phyloP scores from a whole-genome alignment of 2,113 vertebrate species.

The Loxodonta africana region DNA sequence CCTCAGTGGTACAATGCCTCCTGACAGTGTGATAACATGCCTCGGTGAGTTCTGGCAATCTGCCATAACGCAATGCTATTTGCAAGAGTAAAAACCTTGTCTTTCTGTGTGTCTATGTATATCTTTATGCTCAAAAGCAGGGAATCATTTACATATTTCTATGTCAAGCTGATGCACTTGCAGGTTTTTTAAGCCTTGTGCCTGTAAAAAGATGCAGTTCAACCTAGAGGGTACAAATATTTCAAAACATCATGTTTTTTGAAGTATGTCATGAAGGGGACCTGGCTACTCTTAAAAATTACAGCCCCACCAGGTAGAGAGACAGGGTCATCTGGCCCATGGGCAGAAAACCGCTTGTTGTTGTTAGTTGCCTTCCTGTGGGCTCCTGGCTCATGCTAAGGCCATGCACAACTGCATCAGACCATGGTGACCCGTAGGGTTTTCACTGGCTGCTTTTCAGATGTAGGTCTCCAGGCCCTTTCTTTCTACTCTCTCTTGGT shows the following conservation, averaged over 20 bases:
- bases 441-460: no score
- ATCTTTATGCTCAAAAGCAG: conserved; percentile 58
- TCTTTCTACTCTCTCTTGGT: no score
- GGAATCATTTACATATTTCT: conserved; percentile 67
- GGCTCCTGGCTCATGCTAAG: no score
- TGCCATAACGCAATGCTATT: conserved; percentile 67
- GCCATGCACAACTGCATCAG: no score
- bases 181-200: conserved; percentile 28
- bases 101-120: conserved; percentile 53
- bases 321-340: background rate
- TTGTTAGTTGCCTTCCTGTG: no score
- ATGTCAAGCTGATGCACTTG: background rate
- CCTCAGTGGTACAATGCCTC: conserved; percentile 62
- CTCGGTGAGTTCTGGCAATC: conserved; percentile 72
- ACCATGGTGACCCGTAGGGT: no score
- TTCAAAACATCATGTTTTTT: background rate
- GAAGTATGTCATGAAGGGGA: background rate
- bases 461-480: no score
- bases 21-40: conserved; percentile 72
- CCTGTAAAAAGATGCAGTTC: background rate
- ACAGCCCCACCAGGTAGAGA: background rate
- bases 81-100: conserved; percentile 63
- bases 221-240: background rate
- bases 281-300: background rate
- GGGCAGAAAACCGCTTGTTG: no score